Conservation (phyloP, 2,113 vertebrate genomes). For the Gobius niger region DNA sequence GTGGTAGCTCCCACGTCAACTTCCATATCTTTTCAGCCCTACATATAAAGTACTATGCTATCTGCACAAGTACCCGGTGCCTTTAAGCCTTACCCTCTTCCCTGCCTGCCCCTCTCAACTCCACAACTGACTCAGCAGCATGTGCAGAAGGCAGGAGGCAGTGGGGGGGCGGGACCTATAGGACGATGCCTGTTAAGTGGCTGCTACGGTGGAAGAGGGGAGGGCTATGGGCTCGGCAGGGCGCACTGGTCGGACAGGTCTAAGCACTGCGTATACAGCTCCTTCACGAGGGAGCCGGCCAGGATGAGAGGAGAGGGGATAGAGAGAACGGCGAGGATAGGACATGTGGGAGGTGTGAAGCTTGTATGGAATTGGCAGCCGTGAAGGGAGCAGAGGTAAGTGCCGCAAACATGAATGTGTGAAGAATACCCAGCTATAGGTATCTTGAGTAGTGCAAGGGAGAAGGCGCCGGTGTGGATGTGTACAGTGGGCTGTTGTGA, state of each 20-base stretch:
- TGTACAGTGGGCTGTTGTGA: not conserved
- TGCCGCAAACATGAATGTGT: constrained; percentile 16
- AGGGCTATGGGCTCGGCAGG: constrained; percentile 2
- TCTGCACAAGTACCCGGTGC: constrained; percentile 3
- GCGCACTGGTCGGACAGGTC: constrained; percentile 47
- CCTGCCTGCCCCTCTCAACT: constrained; percentile 28
- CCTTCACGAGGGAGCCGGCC: constrained; percentile 16
- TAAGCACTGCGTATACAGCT: constrained; percentile 13
- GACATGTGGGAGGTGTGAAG: constrained; percentile 64
- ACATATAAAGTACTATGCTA: constrained; percentile 7
- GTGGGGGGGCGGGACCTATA: constrained; percentile 29
- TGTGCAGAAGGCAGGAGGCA: constrained; percentile 47
- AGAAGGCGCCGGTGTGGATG: constrained; percentile 31
- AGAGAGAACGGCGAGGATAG: constrained; percentile 26
- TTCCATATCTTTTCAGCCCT: constrained; percentile 9
- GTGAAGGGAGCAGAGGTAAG: constrained; percentile 59
- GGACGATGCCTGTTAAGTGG: constrained; percentile 38
- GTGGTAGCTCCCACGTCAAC: constrained; percentile 13
- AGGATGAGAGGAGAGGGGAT: constrained; percentile 27
- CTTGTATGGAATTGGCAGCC: constrained; percentile 43
- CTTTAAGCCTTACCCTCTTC: constrained; percentile 38
- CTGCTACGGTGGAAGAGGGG: constrained; percentile 18
- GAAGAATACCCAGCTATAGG: not conserved
- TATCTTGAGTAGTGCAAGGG: not conserved
- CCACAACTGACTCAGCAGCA: constrained; percentile 69